Conservation (phyloP, 2,797 vertebrate species). For the Serranus cabrilla region DNA sequence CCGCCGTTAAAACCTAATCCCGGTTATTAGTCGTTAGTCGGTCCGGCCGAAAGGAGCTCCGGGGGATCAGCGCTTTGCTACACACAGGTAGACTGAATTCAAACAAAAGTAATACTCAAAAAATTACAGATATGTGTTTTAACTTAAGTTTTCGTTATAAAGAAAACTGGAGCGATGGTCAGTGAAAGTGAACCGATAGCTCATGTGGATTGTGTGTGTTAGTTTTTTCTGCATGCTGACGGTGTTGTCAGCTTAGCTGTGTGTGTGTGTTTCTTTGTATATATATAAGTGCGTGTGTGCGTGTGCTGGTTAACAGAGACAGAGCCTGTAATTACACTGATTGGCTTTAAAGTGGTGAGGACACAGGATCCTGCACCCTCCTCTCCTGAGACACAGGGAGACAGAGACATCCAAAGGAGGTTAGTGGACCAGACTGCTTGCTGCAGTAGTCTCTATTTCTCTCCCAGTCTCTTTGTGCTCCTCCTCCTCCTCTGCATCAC, state of each 20-base stretch:
- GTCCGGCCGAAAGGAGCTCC: constrained; percentile 30
- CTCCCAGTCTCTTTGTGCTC: constrained; percentile 32
- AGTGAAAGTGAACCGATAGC: constrained; percentile 23
- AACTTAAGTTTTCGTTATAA: neutral
- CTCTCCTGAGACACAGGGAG: constrained; percentile 20
- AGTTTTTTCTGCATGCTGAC: neutral
- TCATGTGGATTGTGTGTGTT: neutral
- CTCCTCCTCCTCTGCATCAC: constrained; percentile 65
- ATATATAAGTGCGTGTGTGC: neutral
- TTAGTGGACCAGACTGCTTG: constrained; percentile 74
- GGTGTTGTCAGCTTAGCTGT: neutral
- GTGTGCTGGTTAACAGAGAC: constrained; percentile 28
- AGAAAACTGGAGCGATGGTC: neutral
- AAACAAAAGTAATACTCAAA: neutral
- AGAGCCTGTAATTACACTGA: constrained; percentile 51
- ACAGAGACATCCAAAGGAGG: constrained; percentile 59
- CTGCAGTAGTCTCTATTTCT: constrained; percentile 68
- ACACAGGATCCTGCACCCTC: constrained; percentile 58
- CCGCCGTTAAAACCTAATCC: constrained; percentile 58
- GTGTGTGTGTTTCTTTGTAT: neutral
- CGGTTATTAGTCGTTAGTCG: constrained; percentile 30
- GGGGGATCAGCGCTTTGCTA: constrained; percentile 19
- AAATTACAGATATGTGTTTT: neutral
- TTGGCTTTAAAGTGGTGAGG: constrained; percentile 57
- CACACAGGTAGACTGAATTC: constrained; percentile 47